These are phyloP conservation scores for Abramis brama DNA, from an alignment of 2,113 vertebrate genomes.

Conservation along the genomic window DNA sequence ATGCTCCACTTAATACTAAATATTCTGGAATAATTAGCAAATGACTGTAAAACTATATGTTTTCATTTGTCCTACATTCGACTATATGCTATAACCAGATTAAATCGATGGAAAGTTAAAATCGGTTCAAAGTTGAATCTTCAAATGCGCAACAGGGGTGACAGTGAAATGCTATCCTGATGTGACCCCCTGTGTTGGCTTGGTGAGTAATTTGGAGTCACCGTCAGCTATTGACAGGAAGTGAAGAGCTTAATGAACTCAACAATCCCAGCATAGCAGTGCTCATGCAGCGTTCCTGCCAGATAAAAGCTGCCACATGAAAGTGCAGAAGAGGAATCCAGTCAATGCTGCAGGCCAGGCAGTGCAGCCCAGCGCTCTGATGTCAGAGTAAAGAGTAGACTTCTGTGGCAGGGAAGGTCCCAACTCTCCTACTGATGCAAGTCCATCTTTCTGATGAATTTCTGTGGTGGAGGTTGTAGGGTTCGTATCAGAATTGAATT, in stretches of 20 bases:
- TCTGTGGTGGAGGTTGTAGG: neutral
- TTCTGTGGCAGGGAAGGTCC: conserved; percentile 14
- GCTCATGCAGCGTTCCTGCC: conserved; percentile 51
- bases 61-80: neutral
- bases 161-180: conserved; percentile 29
- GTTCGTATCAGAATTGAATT: neutral
- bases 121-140: conserved; percentile 20
- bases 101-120: neutral
- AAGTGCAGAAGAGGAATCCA: conserved; percentile 33
- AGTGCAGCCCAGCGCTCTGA: conserved; percentile 50
- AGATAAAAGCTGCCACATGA: conserved; percentile 64
- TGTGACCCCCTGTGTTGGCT: conserved; percentile 65
- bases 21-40: neutral
- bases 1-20: neutral
- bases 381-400: conserved; percentile 59
- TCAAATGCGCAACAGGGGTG: conserved; percentile 14
- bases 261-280: conserved; percentile 62
- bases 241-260: conserved; percentile 75
- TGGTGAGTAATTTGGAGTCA: conserved; percentile 69
- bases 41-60: neutral
- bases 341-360: conserved; percentile 36
- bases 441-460: neutral
- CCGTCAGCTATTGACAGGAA: conserved; percentile 72
- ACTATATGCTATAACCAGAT: neutral
- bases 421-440: conserved; percentile 20